A percentile compares a stretch with the other conserved stretches of the same genome.
Evolutionary conservation across 2,797 vertebrate species (phyloP).

Genomic region (Poeciliopsis gracilis): DNA sequence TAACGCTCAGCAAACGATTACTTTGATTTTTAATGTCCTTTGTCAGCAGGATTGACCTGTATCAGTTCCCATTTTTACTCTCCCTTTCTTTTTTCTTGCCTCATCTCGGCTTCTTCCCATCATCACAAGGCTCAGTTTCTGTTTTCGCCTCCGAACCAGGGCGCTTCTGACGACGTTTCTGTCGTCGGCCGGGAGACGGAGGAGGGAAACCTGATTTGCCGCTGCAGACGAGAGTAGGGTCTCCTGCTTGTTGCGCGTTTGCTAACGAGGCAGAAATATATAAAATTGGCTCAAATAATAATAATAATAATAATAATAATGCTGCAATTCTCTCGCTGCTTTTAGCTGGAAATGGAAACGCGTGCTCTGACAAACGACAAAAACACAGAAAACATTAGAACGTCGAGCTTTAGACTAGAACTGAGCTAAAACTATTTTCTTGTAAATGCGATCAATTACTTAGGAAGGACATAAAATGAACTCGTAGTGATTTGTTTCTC

Average conservation of each 20-base stretch:
- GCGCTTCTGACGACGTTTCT: neutral
- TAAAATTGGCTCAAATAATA: neutral
- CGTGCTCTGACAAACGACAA: neutral
- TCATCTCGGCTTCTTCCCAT: slow-evolving; percentile 52
- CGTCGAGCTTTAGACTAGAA: neutral
- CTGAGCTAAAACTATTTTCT: neutral
- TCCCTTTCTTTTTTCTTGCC: slow-evolving; percentile 57
- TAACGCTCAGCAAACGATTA: slow-evolving; percentile 11
- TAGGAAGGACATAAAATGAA: slow-evolving; percentile 17
- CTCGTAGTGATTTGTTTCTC: neutral
- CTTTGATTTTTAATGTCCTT: slow-evolving; percentile 44
- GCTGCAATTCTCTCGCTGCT: too few relatives aligned
- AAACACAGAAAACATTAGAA: neutral
- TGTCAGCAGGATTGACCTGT: slow-evolving; percentile 52
- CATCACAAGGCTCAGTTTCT: slow-evolving; percentile 50
- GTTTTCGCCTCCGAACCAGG: slow-evolving; percentile 15
- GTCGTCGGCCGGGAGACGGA: too few relatives aligned
- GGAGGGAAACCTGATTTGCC: slow-evolving; percentile 7
- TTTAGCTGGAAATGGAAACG: neutral
- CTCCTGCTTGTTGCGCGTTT: too few relatives aligned
- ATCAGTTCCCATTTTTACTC: slow-evolving; percentile 56
- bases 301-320: neutral
- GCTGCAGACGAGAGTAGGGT: slow-evolving; percentile 6
- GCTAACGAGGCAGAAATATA: neutral
- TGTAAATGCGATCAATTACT: neutral